Evolutionary conservation across 1,140 invertebrate genomes (phyloP).

Genomic region (Zaprionus ornatus): DNA sequence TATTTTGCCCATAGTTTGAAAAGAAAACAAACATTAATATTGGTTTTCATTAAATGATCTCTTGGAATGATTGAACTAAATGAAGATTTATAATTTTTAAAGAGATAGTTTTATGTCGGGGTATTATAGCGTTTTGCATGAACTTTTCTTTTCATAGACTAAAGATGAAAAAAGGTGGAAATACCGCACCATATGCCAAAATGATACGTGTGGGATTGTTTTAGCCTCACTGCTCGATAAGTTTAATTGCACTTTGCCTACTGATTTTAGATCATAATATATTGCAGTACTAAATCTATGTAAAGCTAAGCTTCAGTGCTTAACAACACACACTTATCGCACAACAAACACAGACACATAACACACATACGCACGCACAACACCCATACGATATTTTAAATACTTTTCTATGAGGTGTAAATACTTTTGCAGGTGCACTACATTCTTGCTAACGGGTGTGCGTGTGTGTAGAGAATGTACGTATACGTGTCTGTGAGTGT

Average conservation of each 20-base stretch:
- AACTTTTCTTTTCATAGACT: conserved; percentile 57
- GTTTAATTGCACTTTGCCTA: conserved; percentile 38
- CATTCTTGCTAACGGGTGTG: neutral
- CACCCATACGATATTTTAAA: conserved; percentile 1
- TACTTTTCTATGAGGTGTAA: neutral
- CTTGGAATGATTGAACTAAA: conserved; percentile 61
- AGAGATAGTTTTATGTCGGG: conserved; percentile 29
- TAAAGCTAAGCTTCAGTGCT: conserved; percentile 14
- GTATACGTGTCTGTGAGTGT: neutral
- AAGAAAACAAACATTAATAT: conserved; percentile 13
- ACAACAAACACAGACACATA: neutral
- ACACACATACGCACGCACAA: conserved; percentile 30
- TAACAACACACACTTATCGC: neutral
- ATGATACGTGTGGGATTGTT: conserved; percentile 32
- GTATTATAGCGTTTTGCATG: conserved; percentile 71
- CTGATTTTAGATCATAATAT: conserved; percentile 14
- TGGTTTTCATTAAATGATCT: conserved; percentile 50
- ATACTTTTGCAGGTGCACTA: conserved; percentile 15
- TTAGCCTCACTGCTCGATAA: conserved; percentile 27
- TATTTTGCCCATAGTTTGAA: conserved; percentile 61
- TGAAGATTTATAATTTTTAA: conserved; percentile 21
- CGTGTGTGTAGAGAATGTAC: neutral
- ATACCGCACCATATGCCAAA: conserved; percentile 28
- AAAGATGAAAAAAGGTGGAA: conserved; percentile 22
- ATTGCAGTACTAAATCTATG: conserved; percentile 4